Percentiles rank a stretch among this genome's conserved stretches.
Evolutionary conservation across 2,888 invertebrate genomes (phyloP).

Genomic region (Melanostoma scalare): DNA sequence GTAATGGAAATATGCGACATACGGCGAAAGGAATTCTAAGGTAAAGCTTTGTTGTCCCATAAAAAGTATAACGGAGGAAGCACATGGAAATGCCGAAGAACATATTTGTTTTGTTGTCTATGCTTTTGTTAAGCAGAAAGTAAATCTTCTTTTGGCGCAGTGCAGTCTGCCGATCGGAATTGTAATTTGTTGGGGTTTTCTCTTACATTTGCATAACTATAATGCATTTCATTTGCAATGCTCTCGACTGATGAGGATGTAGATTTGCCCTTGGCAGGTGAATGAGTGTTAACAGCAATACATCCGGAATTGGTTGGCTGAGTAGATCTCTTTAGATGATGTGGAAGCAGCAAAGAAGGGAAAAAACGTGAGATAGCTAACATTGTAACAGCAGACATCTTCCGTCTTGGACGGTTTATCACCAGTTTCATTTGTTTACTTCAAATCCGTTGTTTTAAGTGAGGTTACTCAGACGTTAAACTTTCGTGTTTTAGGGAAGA

Average conservation of each 20-base stretch:
- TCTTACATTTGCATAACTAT: slow-evolving; percentile 28
- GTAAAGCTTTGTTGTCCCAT: too few species aligned
- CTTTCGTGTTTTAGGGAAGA: too few species aligned
- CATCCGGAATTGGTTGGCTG: slow-evolving; percentile 1
- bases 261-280: slow-evolving; percentile 44
- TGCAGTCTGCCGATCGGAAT: slow-evolving; percentile 46
- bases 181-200: slow-evolving; percentile 42
- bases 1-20: too few species aligned
- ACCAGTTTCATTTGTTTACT: neutral
- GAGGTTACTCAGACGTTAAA: too few species aligned
- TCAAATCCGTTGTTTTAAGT: too few species aligned
- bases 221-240: slow-evolving; percentile 21
- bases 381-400: neutral
- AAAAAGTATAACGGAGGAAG: slow-evolving; percentile 34
- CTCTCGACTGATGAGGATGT: slow-evolving; percentile 42
- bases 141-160: slow-evolving; percentile 57
- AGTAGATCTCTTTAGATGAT: neutral
- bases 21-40: too few species aligned
- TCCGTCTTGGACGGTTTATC: neutral
- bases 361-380: neutral
- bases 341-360: neutral
- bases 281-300: neutral
- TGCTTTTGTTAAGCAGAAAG: slow-evolving; percentile 35
- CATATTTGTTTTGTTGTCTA: slow-evolving; percentile 47
- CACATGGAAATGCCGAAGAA: slow-evolving; percentile 55